A percentile compares a stretch with the other conserved stretches of the same genome.
phyloP scores from a whole-genome alignment of 2,888 invertebrate genomes.

The Hyppa rectilinea region DNA sequence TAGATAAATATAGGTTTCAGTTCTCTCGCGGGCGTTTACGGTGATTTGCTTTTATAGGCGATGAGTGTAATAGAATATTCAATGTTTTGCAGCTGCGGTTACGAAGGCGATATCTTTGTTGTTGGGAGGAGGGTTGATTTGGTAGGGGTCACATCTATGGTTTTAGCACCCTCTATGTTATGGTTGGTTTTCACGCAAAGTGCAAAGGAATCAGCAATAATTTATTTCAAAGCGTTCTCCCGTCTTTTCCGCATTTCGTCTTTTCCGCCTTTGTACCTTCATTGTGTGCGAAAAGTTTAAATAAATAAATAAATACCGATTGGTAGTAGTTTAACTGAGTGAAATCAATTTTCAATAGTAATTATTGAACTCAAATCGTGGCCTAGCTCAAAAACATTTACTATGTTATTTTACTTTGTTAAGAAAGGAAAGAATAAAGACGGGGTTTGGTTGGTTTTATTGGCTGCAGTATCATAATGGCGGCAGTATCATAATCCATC shows the following conservation, averaged over 20 bases:
- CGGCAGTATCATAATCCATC: no score
- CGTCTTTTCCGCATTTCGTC: no score
- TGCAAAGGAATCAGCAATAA: no score
- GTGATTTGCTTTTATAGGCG: conserved; percentile 39
- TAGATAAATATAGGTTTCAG: conserved; percentile 41
- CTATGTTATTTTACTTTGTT: background rate
- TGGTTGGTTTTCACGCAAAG: background rate
- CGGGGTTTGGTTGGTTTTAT: background rate
- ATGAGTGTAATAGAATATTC: conserved; percentile 19
- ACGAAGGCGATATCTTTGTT: no score
- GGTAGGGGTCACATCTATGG: background rate
- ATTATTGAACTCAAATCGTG: background rate
- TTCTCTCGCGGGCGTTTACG: conserved; percentile 29
- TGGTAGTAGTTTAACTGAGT: background rate
- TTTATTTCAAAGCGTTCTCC: background rate
- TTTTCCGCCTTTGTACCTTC: no score
- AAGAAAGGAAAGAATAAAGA: background rate
- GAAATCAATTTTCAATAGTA: background rate
- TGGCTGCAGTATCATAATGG: no score
- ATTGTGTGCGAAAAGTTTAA: no score
- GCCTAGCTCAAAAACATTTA: background rate
- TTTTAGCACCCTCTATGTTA: background rate
- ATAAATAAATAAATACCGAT: no score
- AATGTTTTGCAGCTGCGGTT: conserved; percentile 29
- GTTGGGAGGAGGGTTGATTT: background rate